Conservation (phyloP, 2,888 invertebrate species). For the Stramonita haemastoma region DNA sequence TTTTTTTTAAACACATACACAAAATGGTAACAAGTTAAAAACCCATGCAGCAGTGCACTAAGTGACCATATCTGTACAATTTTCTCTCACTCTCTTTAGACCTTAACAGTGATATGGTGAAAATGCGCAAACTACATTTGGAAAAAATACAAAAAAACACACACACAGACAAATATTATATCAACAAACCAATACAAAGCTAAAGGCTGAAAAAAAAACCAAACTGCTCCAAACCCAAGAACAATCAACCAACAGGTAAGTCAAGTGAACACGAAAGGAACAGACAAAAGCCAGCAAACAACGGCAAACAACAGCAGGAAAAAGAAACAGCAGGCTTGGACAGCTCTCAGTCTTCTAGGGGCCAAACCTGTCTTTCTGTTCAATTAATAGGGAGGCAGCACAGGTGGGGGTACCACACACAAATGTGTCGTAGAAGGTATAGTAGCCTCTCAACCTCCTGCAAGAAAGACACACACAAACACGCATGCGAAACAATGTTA, state of each 20-base stretch:
- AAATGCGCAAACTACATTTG: not conserved
- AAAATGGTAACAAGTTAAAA: too few relatives aligned
- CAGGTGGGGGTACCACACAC: constrained; percentile 65
- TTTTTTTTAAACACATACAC: too few relatives aligned
- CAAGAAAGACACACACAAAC: constrained; percentile 47
- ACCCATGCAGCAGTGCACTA: too few relatives aligned
- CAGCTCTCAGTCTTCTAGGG: not conserved
- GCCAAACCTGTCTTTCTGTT: constrained; percentile 68
- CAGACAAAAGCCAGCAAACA: not conserved
- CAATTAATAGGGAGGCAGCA: constrained; percentile 63
- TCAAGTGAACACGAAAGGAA: constrained; percentile 4
- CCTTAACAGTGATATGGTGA: not conserved
- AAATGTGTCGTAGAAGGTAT: constrained; percentile 67
- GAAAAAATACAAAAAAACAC: not conserved
- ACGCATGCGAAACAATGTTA: not conserved
- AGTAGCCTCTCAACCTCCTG: constrained; percentile 68
- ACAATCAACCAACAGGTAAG: not conserved
- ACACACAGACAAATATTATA: not conserved
- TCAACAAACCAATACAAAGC: not conserved
- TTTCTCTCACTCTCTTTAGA: too few relatives aligned
- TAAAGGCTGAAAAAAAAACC: not conserved
- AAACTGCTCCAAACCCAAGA: not conserved
- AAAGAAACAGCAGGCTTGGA: constrained; percentile 3
- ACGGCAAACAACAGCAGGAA: not conserved
- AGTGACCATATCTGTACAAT: too few relatives aligned